Base-by-base conservation (phyloP, 2,113 vertebrate genomes). In the Gnathonemus longibarbis region DNA sequence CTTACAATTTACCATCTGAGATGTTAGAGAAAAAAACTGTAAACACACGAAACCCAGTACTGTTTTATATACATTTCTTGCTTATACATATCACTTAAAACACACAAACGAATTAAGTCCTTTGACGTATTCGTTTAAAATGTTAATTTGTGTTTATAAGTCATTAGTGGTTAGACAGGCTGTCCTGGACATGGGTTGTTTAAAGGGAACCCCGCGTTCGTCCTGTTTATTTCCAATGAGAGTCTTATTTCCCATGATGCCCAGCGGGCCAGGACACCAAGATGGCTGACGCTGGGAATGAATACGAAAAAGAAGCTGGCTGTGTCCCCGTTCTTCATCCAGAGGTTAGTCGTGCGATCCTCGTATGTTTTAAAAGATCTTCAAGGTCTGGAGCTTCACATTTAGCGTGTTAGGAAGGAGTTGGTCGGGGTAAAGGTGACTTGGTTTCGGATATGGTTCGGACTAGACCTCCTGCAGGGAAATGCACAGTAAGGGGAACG, bases 251-350 rank as follows among this genome's bases (percentile, higher is more conserved):
- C 97, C 98, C 98, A 95, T 94, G 96, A 98, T 98, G 97, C 98
- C 95, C 93, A 93, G 96, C 95, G 97, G 93, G 95, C 92, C 93
- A 94, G 95, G 95, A 95, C 94, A 96, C 96, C 96, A 98, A 98
- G 97, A 99, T 99, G 98, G 98, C 97, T 93, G 97, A 97, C 95
- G 96, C 96, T 95, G 97, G 97, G 94, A 97, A 97, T 92, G 98
- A 98, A 94, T 98, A 98, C 95, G 97, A 98, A 94, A 96, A 96
- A 95, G 98, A 99, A 92, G 96, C 97, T 95, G 97, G 97, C 83
- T 99, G 98, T 91, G 97, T 98, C 94, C 98, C 98, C 91, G 96
- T 98, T 93, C 97, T 99, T 91, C 98, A 98, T 93, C 96, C 98
- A 0, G 98, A 99, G 97, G 98, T 98, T 96, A 92, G 95, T 39